Base-by-base conservation (phyloP, 2,797 vertebrate species). In the Alcedo atthis region DNA sequence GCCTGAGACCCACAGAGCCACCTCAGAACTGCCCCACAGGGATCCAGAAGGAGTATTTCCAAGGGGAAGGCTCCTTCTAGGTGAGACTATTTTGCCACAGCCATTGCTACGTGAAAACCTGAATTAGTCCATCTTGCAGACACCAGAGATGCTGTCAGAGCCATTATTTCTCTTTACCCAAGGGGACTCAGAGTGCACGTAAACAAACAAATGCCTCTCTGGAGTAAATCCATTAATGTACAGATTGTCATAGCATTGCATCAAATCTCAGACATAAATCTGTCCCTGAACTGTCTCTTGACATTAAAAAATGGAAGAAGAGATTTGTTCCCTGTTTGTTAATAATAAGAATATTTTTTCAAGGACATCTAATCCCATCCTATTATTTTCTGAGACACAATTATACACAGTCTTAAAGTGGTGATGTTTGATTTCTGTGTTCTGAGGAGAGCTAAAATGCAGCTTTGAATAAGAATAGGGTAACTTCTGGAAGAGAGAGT, bases 141-240 rank as follows among this genome's bases (percentile, higher is more conserved):
- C 49, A 70, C 45, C 61, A 17, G 28, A 67, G 76, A 69, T 58
- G 51, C 71, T 87, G 66, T 92, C 84, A 87, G 87, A 64, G 78
- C 42, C 89, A 92, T 81, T 54, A 87, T 71, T 92, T 87, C 75
- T 67, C 24, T 70, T 80, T 63, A 71, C 49, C n/a, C 85, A 64
- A 91, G 78, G 51, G 58, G 26, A 74, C 81, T 85, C 57, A 64
- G 64, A 64, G 66, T 35, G 76, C 69, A 75, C 4, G 4, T 49
- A 81, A 16, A 54, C 55, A 71, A 71, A 88, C 77, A 75, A 81
- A 77, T 17, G 61, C 55, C 32, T 86, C 67, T 63, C 59, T 1
- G 3, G 82, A 79, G 53, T 57, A 89, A 93, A 94, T 42, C 68
- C 68, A 55, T 61, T 67, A 74, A 86, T 70, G 25, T n/a, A 19